A percentile compares a stretch with the other conserved stretches of the same genome.
Conservation (phyloP, 2,113 vertebrate genomes). For the Semicossyphus pulcher region DNA sequence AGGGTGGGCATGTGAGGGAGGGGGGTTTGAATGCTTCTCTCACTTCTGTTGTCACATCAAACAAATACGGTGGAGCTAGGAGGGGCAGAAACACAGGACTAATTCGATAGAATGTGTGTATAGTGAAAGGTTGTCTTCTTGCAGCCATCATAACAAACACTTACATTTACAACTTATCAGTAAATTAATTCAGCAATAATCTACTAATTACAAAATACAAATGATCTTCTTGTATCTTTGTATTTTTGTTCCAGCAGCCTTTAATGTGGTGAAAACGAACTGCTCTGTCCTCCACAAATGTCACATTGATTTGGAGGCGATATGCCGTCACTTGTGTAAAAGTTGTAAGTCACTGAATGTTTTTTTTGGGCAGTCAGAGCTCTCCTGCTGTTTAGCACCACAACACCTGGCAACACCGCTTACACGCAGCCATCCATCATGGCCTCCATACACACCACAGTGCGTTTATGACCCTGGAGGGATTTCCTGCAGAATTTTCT, state of each 20-base stretch:
- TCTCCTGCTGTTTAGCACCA: slow-evolving; percentile 65
- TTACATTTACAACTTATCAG: background rate
- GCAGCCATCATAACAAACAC: background rate
- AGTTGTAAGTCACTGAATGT: slow-evolving; percentile 48
- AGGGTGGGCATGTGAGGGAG: background rate
- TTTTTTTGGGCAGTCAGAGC: slow-evolving; percentile 23
- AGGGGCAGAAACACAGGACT: slow-evolving; percentile 50
- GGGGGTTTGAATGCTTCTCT: slow-evolving; percentile 16
- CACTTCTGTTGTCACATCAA: slow-evolving; percentile 59
- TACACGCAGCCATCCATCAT: slow-evolving; percentile 52
- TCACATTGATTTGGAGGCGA: slow-evolving; percentile 9
- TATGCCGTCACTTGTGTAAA: slow-evolving; percentile 18
- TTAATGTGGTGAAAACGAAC: too few species aligned
- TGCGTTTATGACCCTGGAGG: slow-evolving; percentile 38
- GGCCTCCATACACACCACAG: slow-evolving; percentile 4
- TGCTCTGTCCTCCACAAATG: background rate
- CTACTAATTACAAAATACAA: background rate
- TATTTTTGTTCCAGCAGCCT: background rate
- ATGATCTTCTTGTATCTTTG: background rate
- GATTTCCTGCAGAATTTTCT: slow-evolving; percentile 49
- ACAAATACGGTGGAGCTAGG: slow-evolving; percentile 39
- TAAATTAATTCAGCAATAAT: background rate
- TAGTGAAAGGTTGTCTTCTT: slow-evolving; percentile 1
- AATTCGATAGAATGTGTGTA: slow-evolving; percentile 70
- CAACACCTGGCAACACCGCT: slow-evolving; percentile 68